Percentiles rank a stretch among this genome's conserved stretches.
Conservation (phyloP, 2,888 invertebrate species). For the Acleris emargana region DNA sequence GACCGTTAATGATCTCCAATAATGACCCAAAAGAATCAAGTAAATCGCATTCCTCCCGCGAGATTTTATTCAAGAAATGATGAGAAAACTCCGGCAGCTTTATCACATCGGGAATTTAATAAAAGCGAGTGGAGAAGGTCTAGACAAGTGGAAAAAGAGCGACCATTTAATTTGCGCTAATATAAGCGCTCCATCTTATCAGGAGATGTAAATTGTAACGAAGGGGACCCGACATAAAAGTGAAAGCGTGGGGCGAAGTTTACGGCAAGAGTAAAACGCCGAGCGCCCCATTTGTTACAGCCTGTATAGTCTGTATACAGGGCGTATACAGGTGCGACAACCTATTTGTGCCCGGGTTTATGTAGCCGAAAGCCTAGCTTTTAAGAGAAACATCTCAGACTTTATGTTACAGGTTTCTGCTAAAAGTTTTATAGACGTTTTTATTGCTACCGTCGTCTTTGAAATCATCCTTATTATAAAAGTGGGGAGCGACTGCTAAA, state of each 20-base stretch:
- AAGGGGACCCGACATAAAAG: conserved; percentile 20
- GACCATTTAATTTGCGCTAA: conserved; percentile 26
- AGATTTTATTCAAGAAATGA: conserved; percentile 20
- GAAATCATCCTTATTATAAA: too few species aligned
- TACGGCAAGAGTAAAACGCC: conserved; percentile 31
- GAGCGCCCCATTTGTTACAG: conserved; percentile 23
- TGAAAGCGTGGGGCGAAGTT: conserved; percentile 21
- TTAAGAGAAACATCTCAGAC: not conserved
- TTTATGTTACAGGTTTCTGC: not conserved
- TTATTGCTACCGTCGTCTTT: too few species aligned
- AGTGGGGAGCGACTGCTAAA: too few species aligned
- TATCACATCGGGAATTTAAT: conserved; percentile 29
- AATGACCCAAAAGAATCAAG: not conserved
- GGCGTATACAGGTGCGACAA: conserved; percentile 23
- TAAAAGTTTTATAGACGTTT: too few species aligned
- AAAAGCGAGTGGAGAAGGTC: conserved; percentile 23
- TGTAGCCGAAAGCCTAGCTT: conserved; percentile 5
- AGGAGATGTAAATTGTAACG: conserved; percentile 21
- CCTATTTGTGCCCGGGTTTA: conserved; percentile 17
- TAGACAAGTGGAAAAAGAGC: conserved; percentile 26
- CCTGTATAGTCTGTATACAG: conserved; percentile 1
- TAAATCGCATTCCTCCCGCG: conserved; percentile 2
- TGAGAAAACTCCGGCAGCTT: conserved; percentile 18
- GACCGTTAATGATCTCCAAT: too few species aligned
- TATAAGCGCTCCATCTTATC: conserved; percentile 26